Evolutionary conservation across 2,888 invertebrate genomes (phyloP), one percentile per base, ranked within the genome.

Genomic region (Mesorhabditis sp.): DNA sequence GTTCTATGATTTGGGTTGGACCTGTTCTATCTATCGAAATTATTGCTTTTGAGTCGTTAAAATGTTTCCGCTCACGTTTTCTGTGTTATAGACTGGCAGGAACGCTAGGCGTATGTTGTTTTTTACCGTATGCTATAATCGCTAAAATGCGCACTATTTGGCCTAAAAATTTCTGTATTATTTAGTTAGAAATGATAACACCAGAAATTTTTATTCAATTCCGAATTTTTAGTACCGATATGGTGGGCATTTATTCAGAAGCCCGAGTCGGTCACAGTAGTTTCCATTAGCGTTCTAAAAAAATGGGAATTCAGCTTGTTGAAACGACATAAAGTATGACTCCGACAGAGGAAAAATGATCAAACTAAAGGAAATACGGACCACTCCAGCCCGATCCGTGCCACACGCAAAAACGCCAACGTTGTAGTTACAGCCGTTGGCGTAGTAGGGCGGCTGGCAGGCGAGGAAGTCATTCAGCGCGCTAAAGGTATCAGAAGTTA

Each of bases 371-470:
- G 58, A 2, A 50, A 50, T 1, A 28, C 58, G 0, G 10, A 50
- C 58, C 58, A n/a, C 58, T 50, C 58, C 58, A 50, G 58, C 58
- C n/a, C 58, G 7, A n/a, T 50, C n/a, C 58, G 58, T 50, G 7
- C 58, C 58, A n/a, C 58, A 50, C 58, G n/a, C n/a, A 50, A 50
- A 50, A 50, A 50, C 58, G 58, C 58, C 58, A n/a, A n/a, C 58
- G 2, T 50, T 50, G 58, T 13, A 50, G n/a, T 50, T n/a, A 50
- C 58, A 50, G n/a, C 10, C 58, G 10, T 10, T 13, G 7, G 58
- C 58, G n/a, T 50, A 50, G 58, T 50, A 50, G n/a, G 58, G 58
- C 7, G 58, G n/a, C n/a, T 50, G 58, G n/a, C 58, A 50, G n/a
- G 10, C 58, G 58, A 50, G 58, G 58, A 50, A 50, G n/a, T 50